These are phyloP conservation scores for Pinctada fucata DNA, from an alignment of 2,888 invertebrate species.

Conservation along the genomic window DNA sequence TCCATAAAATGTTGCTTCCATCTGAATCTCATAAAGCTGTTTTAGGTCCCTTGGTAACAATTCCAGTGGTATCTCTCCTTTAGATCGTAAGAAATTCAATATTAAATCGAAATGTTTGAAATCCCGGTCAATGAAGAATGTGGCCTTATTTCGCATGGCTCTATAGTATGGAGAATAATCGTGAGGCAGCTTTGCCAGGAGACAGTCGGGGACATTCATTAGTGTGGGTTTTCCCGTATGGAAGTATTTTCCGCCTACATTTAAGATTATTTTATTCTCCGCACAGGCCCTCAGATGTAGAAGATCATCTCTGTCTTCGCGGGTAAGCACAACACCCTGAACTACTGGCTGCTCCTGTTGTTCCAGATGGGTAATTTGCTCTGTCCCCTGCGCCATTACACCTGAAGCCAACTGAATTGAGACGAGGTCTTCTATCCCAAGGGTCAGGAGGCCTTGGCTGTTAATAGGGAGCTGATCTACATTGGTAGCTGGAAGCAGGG, in stretches of 20 bases:
- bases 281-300: background rate
- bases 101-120: background rate
- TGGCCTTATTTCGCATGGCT: background rate
- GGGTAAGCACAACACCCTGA: background rate
- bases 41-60: background rate
- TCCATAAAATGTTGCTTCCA: background rate
- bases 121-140: background rate
- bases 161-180: background rate
- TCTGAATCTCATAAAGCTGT: background rate
- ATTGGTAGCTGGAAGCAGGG: too few species aligned
- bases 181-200: background rate
- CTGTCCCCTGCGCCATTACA: too few species aligned
- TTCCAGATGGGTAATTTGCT: too few species aligned
- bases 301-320: background rate
- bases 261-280: background rate
- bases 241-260: slow-evolving; percentile 2
- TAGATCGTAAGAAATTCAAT: background rate
- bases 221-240: background rate
- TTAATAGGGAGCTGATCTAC: too few species aligned
- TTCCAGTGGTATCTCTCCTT: background rate
- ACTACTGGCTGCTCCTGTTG: background rate
- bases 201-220: background rate
- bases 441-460: too few species aligned
- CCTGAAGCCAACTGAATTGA: too few species aligned
- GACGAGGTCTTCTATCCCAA: too few species aligned